Percentiles rank a stretch among this genome's conserved stretches.
These are phyloP conservation scores for Oreochromis mossambicus DNA, from an alignment of 2,797 vertebrate species.

Conservation along the genomic window DNA sequence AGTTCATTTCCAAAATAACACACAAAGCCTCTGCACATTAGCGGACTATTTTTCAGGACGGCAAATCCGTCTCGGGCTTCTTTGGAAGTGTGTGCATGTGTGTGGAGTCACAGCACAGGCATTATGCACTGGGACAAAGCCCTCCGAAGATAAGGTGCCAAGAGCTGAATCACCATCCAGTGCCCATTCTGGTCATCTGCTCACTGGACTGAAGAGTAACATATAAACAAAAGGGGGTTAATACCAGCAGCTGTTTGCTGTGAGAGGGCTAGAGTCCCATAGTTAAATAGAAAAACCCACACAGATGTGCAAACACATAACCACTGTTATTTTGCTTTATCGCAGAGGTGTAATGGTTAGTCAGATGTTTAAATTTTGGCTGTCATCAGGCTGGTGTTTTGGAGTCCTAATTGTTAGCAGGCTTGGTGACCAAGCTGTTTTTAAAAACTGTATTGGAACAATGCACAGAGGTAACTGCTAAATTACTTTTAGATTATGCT, in stretches of 20 bases:
- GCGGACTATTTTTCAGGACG: background rate
- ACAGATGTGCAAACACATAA: slow-evolving; percentile 55
- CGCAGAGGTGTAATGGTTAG: background rate
- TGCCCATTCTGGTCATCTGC: slow-evolving; percentile 18
- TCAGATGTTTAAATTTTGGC: background rate
- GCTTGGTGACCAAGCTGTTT: background rate
- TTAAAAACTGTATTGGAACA: background rate
- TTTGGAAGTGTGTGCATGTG: background rate
- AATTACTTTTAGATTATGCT: background rate
- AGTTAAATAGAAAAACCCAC: slow-evolving; percentile 33
- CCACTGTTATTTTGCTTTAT: background rate
- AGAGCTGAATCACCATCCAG: slow-evolving; percentile 23
- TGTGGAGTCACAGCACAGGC: background rate
- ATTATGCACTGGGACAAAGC: slow-evolving; percentile 34
- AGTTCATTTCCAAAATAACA: background rate
- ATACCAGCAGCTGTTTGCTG: slow-evolving; percentile 1
- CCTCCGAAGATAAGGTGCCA: slow-evolving; percentile 15
- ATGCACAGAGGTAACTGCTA: background rate
- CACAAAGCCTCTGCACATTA: background rate
- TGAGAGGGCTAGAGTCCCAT: background rate
- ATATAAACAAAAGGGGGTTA: slow-evolving; percentile 28
- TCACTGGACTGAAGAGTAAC: slow-evolving; percentile 18
- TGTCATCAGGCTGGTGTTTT: background rate
- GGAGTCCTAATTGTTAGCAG: background rate
- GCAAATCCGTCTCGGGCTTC: background rate